These are phyloP conservation scores for Euwallacea fornicatus DNA, from an alignment of 1,140 invertebrate genomes.

Conservation along the genomic window DNA sequence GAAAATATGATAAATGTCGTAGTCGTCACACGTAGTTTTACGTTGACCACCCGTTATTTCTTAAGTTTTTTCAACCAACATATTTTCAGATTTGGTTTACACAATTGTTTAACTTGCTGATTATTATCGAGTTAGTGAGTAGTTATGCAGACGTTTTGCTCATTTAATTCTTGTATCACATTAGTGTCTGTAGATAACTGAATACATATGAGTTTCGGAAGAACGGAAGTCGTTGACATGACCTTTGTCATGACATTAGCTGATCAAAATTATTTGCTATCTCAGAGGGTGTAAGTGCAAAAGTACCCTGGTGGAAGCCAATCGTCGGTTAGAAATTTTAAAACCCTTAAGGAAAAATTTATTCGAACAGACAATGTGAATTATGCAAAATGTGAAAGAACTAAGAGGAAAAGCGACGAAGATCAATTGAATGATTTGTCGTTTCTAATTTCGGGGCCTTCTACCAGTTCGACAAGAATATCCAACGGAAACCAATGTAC, in stretches of 20 bases:
- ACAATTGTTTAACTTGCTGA: too few relatives aligned
- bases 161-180: too few relatives aligned
- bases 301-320: background rate
- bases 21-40: too few relatives aligned
- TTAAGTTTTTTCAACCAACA: too few relatives aligned
- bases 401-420: background rate
- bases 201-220: too few relatives aligned
- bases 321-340: background rate
- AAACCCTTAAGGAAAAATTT: background rate
- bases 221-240: too few relatives aligned
- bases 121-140: too few relatives aligned
- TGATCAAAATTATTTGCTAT: background rate
- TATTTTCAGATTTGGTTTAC: too few relatives aligned
- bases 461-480: background rate
- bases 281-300: background rate
- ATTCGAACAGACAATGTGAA: background rate
- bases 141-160: too few relatives aligned
- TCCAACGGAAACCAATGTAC: constrained; percentile 3
- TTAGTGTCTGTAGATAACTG: too few relatives aligned
- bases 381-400: background rate
- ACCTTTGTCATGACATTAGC: too few relatives aligned
- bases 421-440: background rate
- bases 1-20: background rate
- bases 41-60: too few relatives aligned
- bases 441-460: background rate